These are phyloP conservation scores for Melanchra persicariae DNA, from an alignment of 2,888 invertebrate genomes.

Conservation along the genomic window DNA sequence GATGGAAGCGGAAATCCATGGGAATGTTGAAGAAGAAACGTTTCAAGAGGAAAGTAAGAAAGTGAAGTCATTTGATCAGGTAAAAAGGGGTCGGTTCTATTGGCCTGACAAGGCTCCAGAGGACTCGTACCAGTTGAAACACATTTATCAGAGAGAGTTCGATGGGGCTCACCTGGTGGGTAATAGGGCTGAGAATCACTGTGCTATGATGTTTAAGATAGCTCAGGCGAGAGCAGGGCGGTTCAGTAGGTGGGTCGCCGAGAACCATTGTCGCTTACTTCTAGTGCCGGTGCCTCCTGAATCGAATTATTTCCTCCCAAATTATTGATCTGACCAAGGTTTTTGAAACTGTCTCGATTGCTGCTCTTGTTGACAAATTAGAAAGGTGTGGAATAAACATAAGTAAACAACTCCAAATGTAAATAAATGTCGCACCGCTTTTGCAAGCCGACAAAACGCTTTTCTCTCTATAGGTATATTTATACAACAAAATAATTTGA, in stretches of 20 bases:
- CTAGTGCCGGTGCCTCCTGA: background rate
- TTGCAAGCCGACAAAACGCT: no score
- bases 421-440: no score
- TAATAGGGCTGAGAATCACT: constrained; percentile 2
- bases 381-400: no score
- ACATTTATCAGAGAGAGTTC: background rate
- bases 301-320: no score
- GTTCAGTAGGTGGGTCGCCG: background rate
- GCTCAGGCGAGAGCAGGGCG: background rate
- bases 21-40: background rate
- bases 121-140: background rate
- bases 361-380: no score
- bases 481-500: no score
- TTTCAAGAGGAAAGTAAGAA: background rate
- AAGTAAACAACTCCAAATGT: no score
- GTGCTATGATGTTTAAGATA: constrained; percentile 2
- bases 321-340: no score
- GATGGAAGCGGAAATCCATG: background rate
- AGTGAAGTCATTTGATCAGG: background rate
- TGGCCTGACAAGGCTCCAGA: accelerated
- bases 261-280: background rate
- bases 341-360: no score
- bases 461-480: no score
- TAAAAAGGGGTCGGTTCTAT: background rate
- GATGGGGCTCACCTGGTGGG: background rate